phyloP scores from a whole-genome alignment of 2,888 invertebrate species.

The Pristionchus mayeri region DNA sequence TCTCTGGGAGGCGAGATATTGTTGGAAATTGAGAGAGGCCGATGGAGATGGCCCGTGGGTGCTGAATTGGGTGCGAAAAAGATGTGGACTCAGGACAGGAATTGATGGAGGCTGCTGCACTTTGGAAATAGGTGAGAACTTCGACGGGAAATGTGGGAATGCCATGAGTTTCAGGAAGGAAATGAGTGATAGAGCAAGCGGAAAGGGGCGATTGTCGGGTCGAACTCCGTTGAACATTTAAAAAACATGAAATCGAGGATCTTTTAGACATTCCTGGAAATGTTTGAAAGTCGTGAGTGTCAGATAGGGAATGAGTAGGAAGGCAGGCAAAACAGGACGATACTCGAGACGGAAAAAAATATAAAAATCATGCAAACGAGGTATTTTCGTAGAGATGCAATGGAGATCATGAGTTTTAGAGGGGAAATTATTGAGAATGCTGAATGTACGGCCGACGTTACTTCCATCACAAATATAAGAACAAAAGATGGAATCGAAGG shows the following conservation, averaged over 20 bases:
- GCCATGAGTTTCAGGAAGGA: neutral
- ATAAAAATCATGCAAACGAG: too few relatives aligned
- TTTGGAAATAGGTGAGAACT: neutral
- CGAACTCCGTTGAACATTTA: too few relatives aligned
- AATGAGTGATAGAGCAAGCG: neutral
- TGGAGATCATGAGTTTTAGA: neutral
- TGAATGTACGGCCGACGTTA: too few relatives aligned
- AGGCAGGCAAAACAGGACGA: too few relatives aligned
- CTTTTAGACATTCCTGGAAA: too few relatives aligned
- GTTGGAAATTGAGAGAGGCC: neutral
- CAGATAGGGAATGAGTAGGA: neutral
- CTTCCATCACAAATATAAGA: neutral
- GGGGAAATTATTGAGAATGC: too few relatives aligned
- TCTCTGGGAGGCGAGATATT: neutral
- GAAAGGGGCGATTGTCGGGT: too few relatives aligned
- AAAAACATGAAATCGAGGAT: too few relatives aligned
- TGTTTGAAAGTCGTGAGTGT: too few relatives aligned
- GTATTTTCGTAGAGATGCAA: too few relatives aligned
- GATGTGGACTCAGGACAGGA: neutral
- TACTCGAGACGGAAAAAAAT: too few relatives aligned
- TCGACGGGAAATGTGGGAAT: neutral
- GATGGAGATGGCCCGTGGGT: neutral
- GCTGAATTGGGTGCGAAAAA: constrained; percentile 22
- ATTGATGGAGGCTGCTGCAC: neutral
- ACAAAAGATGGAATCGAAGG: neutral